Evolutionary conservation across 2,113 vertebrate species (phyloP).

Genomic region (Sylvicapra grimmia): DNA sequence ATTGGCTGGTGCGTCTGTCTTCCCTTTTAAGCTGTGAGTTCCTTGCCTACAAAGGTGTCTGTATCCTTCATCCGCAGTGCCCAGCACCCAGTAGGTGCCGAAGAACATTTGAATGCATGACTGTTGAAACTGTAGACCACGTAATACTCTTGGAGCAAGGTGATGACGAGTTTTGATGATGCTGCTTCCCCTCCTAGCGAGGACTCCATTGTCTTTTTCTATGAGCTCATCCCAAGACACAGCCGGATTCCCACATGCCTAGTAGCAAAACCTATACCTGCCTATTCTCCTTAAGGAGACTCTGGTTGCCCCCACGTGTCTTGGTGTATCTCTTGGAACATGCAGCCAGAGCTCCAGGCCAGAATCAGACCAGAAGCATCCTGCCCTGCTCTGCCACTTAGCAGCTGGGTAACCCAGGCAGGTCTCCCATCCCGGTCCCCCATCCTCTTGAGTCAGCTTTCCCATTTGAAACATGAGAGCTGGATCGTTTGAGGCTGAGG

Average conservation of each 20-base stretch:
- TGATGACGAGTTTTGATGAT: accelerated
- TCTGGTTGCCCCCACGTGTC: accelerated
- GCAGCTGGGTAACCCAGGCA: not conserved
- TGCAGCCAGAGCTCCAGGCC: not conserved
- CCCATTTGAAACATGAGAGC: not conserved
- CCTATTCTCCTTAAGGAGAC: not conserved
- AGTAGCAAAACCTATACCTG: not conserved
- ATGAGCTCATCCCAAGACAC: not conserved
- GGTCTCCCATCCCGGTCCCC: not conserved
- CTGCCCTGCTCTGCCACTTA: not conserved
- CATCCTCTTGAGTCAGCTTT: not conserved
- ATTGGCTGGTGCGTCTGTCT: accelerated
- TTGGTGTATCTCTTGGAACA: not conserved
- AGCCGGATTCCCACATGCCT: accelerated
- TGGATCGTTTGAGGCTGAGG: not conserved
- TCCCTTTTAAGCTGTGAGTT: not conserved
- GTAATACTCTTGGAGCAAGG: not conserved
- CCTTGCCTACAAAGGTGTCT: not conserved
- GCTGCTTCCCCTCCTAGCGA: not conserved
- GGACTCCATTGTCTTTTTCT: not conserved
- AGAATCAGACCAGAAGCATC: not conserved
- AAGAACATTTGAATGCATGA: accelerated
- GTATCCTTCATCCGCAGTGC: not conserved
- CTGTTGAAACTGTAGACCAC: accelerated
- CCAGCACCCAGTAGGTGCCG: not conserved